Evolutionary conservation across 2,113 vertebrate species (phyloP).

Genomic region (Papio anubis): DNA sequence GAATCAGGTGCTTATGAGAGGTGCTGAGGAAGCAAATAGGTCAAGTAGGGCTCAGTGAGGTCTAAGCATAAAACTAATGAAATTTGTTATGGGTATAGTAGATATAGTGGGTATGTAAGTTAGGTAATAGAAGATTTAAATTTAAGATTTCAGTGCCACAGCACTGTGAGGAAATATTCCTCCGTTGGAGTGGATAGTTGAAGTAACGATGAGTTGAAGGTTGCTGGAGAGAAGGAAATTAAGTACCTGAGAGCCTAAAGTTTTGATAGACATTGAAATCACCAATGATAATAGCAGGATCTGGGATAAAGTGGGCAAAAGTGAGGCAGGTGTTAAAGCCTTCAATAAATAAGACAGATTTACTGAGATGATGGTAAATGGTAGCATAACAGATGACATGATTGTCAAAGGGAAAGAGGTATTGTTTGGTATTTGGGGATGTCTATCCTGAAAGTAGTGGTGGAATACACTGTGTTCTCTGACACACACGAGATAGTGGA

Average conservation of each 20-base stretch:
- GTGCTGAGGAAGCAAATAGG: background rate
- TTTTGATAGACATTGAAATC: background rate
- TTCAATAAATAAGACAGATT: background rate
- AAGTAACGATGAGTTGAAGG: background rate
- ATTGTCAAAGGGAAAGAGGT: background rate
- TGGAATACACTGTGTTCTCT: background rate
- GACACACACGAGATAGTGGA: background rate
- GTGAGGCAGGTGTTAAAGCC: background rate
- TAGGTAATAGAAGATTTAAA: background rate
- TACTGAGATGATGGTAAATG: background rate
- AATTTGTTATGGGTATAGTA: background rate
- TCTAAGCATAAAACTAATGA: background rate
- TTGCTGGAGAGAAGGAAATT: background rate
- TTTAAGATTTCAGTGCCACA: background rate
- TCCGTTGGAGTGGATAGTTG: background rate
- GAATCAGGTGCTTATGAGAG: background rate
- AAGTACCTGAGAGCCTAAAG: background rate
- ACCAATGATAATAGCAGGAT: background rate
- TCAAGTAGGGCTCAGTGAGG: background rate
- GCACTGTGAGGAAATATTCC: background rate
- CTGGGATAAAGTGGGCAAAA: background rate
- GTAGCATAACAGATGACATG: background rate
- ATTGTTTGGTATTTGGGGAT: background rate
- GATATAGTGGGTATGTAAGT: background rate
- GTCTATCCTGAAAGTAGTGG: background rate